A percentile compares a stretch with the other conserved stretches of the same genome.
Conservation (phyloP, 2,113 vertebrate species). For the Paralichthys olivaceus region DNA sequence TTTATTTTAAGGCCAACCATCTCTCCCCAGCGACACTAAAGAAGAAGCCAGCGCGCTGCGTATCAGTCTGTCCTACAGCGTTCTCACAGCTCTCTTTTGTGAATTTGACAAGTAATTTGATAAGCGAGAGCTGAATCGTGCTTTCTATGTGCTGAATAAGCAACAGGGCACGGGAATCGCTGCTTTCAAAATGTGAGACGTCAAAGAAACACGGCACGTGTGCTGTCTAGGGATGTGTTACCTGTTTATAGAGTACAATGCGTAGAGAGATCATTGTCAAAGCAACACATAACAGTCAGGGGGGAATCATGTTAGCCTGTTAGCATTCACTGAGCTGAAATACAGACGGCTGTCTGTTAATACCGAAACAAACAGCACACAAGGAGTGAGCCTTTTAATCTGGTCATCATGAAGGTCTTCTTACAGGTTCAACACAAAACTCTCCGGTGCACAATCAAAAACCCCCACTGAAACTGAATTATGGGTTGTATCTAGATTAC, state of each 20-base stretch:
- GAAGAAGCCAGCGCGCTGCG: constrained; percentile 11
- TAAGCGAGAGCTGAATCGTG: constrained; percentile 63
- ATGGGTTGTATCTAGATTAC: too few species aligned
- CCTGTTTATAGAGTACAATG: constrained; percentile 33
- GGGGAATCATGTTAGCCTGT: constrained; percentile 16
- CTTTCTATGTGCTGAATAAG: constrained; percentile 67
- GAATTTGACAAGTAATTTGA: constrained; percentile 70
- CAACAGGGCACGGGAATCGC: constrained; percentile 39
- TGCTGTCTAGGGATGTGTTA: constrained; percentile 49
- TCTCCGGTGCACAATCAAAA: too few species aligned
- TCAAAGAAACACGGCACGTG: constrained; percentile 34
- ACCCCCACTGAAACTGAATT: too few species aligned
- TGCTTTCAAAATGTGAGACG: constrained; percentile 34
- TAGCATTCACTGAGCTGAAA: not conserved
- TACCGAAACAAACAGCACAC: too few species aligned
- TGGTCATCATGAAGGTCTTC: too few species aligned
- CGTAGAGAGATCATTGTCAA: constrained; percentile 40
- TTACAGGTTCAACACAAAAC: too few species aligned
- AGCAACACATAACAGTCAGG: not conserved
- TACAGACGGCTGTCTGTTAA: not conserved
- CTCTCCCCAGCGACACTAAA: constrained; percentile 16
- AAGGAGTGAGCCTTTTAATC: too few species aligned
- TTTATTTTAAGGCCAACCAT: constrained; percentile 40
- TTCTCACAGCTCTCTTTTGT: constrained; percentile 60
- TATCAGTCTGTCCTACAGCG: constrained; percentile 48